Evolutionary conservation across 1,140 invertebrate species (phyloP), one percentile per base, ranked within the genome.

Genomic region (Drosophila pseudoananassae): DNA sequence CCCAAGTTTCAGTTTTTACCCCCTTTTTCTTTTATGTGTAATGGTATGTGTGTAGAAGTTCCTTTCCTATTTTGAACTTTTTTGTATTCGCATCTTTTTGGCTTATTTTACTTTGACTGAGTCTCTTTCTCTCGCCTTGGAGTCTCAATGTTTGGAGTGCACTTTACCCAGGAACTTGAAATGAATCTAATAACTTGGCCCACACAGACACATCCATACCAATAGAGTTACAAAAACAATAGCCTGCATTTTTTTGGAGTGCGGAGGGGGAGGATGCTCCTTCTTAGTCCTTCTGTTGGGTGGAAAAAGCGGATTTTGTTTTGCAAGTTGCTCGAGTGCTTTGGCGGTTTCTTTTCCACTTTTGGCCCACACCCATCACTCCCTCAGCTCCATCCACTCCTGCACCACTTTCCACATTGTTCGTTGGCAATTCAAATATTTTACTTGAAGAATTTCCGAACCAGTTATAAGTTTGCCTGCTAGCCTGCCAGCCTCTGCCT

Each of bases 161-260:
- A 88, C 83, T 88, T 87, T 88, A 60, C 71, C 76, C 59, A 59
- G 65, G 76, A 88, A 87, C 83, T 87, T 88, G 83, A 88, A 87
- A 87, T 87, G 83, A 87, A 87, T 87, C 83, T 87, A 87, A 87
- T 87, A 88, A 87, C 83, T 88, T 88, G 66, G 51, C 65, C 59
- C 70, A 65, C 61, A 73, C 55, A 46, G 51, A 54, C 20, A 60
- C 46, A 46, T 10, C 3, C 29, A 8, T n/a, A 58, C 47, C 14
- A 38, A 33, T 31, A 46, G 31, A 45, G 50, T 1, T 33, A 38
- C 49, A 70, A 69, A 72, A 76, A 81, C 73, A 68, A 76, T 64
- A 65, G 58, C 33, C 59, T 43, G 58, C 10, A 23, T 59, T 49
- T 43, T 60, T 60, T 51, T 50, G 12, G 9, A 7, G 23, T 31